A percentile compares a stretch with the other conserved stretches of the same genome.
phyloP scores from a whole-genome alignment of 30 jellyfish, hydroid and myxozoan genomes.

The Pseudorhiza aurosa region DNA sequence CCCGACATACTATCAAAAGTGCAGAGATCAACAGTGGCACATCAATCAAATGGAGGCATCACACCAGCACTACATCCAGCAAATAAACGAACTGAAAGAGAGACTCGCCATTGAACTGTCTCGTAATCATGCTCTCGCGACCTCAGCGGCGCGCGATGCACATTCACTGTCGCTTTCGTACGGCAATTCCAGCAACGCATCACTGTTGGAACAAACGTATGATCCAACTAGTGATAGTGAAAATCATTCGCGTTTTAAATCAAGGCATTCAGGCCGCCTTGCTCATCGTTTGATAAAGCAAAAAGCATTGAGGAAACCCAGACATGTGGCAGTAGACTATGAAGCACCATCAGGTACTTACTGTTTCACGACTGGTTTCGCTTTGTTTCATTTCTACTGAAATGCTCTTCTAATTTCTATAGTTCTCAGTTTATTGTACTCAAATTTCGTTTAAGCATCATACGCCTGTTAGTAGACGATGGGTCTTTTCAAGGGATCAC shows the following conservation, averaged over 20 bases:
- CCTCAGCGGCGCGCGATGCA: constrained; percentile 74
- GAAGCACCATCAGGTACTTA: constrained; percentile 72
- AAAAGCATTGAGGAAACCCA: constrained; percentile 59
- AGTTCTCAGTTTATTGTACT: too few relatives aligned
- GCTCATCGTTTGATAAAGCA: constrained; percentile 36
- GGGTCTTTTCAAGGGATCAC: too few relatives aligned
- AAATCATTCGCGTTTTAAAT: constrained; percentile 24
- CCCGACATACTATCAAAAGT: constrained; percentile 83
- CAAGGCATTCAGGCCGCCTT: constrained; percentile 35
- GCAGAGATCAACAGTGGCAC: constrained; percentile 97
- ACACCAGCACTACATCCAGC: constrained; percentile 71
- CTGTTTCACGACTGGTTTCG: background rate
- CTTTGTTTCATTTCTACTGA: too few relatives aligned
- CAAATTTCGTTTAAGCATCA: too few relatives aligned
- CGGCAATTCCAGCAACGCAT: constrained; percentile 44
- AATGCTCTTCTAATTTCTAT: too few relatives aligned
- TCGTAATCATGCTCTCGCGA: constrained; percentile 69
- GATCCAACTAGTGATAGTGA: constrained; percentile 72
- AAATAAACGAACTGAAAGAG: constrained; percentile 83
- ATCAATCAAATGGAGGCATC: constrained; percentile 70
- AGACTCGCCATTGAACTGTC: constrained; percentile 86
- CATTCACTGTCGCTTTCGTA: constrained; percentile 42
- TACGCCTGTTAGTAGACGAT: too few relatives aligned
- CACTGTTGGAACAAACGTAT: constrained; percentile 71
- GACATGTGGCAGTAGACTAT: constrained; percentile 70